Conservation (phyloP, 2,797 vertebrate species). For the Danio choprae region DNA sequence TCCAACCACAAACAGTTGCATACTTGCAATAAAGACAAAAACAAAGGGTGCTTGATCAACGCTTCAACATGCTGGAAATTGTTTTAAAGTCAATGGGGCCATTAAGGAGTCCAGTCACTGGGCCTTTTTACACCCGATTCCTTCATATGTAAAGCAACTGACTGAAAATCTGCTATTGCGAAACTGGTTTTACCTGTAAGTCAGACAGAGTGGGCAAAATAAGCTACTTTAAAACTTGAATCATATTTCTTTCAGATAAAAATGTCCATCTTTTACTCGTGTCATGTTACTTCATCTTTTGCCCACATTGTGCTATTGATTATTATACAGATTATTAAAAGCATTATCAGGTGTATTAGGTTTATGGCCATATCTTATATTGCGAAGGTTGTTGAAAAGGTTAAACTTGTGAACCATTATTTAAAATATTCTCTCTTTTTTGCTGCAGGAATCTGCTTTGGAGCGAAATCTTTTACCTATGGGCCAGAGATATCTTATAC, state of each 20-base stretch:
- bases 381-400: background rate
- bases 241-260: background rate
- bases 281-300: no score
- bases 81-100: background rate
- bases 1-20: background rate
- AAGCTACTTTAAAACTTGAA: background rate
- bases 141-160: background rate
- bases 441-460: conserved; percentile 51
- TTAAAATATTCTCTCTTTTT: conserved; percentile 7
- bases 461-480: conserved; percentile 53
- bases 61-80: background rate
- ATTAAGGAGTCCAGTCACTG: background rate
- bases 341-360: background rate
- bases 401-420: background rate
- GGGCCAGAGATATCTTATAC: conserved; percentile 52
- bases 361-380: background rate
- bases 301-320: no score
- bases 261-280: background rate
- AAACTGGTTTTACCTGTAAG: background rate
- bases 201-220: background rate
- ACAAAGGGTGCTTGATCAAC: background rate
- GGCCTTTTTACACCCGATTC: background rate
- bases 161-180: background rate
- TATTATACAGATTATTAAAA: background rate
- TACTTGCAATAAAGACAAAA: background rate